Conservation (phyloP, 2,888 invertebrate genomes). For the Nasonovia ribisnigri region DNA sequence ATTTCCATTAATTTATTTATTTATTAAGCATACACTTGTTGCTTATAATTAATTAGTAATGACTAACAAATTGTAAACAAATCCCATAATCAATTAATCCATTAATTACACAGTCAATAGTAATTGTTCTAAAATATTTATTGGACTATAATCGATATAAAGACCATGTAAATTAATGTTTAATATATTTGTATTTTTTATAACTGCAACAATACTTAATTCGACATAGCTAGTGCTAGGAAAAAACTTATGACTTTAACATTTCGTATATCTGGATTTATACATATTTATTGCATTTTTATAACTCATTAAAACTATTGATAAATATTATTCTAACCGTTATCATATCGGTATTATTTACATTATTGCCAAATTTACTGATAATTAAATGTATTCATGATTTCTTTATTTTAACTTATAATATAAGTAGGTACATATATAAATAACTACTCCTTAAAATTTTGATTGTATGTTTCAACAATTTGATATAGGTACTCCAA, state of each 20-base stretch:
- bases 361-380: neutral
- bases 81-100: neutral
- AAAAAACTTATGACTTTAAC: neutral
- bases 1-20: too few species aligned
- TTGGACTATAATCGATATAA: neutral
- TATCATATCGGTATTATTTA: neutral
- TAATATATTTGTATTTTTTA: neutral
- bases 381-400: neutral
- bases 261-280: neutral
- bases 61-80: neutral
- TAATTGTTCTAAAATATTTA: neutral
- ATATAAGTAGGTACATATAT: neutral
- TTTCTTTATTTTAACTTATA: too few species aligned
- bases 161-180: neutral
- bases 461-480: neutral
- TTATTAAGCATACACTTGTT: too few species aligned
- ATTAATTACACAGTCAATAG: neutral
- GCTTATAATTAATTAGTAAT: neutral
- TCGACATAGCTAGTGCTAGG: neutral
- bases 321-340: neutral
- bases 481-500: neutral
- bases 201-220: neutral
- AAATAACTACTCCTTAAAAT: neutral
- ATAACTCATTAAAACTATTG: neutral
- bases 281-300: neutral